These are phyloP conservation scores for Aporophyla nigra DNA, from an alignment of 2,888 invertebrate species.

Conservation along the genomic window DNA sequence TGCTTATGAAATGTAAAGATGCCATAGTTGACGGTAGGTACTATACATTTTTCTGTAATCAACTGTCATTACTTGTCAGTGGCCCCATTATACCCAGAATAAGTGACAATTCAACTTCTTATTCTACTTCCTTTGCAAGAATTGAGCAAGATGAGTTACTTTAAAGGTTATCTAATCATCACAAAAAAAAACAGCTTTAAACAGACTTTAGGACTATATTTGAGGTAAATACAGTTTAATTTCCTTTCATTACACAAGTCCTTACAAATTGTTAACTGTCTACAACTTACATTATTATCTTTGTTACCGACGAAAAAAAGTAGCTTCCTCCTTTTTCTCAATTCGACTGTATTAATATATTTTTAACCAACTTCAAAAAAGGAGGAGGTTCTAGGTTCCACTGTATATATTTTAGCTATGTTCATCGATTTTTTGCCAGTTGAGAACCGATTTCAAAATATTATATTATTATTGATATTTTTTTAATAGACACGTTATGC, in stretches of 20 bases:
- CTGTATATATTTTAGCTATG: too few species aligned
- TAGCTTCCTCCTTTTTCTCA: too few species aligned
- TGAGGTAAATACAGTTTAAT: not conserved
- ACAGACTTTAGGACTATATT: not conserved
- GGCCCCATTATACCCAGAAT: not conserved
- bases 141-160: not conserved
- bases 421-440: too few species aligned
- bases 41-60: not conserved
- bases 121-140: slow-evolving; percentile 1
- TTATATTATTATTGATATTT: too few species aligned
- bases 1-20: too few species aligned
- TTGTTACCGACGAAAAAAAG: not conserved
- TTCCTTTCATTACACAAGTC: not conserved
- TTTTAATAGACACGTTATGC: too few species aligned
- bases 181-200: not conserved
- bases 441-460: too few species aligned
- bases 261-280: not conserved
- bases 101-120: not conserved
- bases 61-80: not conserved
- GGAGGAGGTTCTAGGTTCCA: too few species aligned
- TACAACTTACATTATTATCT: not conserved
- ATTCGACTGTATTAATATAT: too few species aligned
- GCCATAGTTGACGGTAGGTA: too few species aligned
- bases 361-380: too few species aligned
- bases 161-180: slow-evolving; percentile 30